Percentiles rank a stretch among this genome's conserved stretches.
Evolutionary conservation across 2,113 vertebrate genomes (phyloP).

Genomic region (Vulpes lagopus): DNA sequence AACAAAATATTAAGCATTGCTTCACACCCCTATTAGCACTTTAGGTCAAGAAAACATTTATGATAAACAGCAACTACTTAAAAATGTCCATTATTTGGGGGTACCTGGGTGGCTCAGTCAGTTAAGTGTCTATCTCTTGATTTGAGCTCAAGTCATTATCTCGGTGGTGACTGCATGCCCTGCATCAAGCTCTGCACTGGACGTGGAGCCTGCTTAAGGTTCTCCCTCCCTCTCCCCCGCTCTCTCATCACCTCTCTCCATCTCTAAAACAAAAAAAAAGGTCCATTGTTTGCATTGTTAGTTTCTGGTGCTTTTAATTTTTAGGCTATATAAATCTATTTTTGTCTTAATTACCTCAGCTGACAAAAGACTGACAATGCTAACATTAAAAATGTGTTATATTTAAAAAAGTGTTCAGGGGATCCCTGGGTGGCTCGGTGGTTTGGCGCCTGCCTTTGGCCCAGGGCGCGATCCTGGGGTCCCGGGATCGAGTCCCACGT

Average conservation of each 20-base stretch:
- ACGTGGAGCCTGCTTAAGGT: not conserved
- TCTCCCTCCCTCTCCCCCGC: not conserved
- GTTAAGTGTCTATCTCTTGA: not conserved
- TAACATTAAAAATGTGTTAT: slow-evolving; percentile 53
- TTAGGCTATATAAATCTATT: slow-evolving; percentile 56
- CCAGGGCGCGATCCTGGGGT: too few species aligned
- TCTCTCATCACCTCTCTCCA: not conserved
- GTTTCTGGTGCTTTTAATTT: slow-evolving; percentile 51
- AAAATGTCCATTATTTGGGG: not conserved
- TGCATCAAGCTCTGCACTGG: not conserved
- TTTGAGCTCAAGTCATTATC: not conserved
- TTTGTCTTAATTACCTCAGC: slow-evolving; percentile 61
- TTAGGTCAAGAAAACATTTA: slow-evolving; percentile 45
- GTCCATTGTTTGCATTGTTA: not conserved
- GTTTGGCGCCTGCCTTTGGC: too few species aligned
- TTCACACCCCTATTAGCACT: not conserved
- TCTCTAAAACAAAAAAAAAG: not conserved
- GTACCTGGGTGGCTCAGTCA: not conserved
- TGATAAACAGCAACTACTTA: not conserved
- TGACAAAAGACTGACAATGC: not conserved
- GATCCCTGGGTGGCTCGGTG: too few species aligned
- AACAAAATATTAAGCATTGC: slow-evolving; percentile 29
- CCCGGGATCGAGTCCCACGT: too few species aligned
- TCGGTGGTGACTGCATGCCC: not conserved
- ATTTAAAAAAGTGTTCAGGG: slow-evolving; percentile 23